A percentile compares a stretch with the other conserved stretches of the same genome.
These are phyloP conservation scores for Ornithoptera alexandrae DNA, from an alignment of 2,888 invertebrate species.

Conservation along the genomic window DNA sequence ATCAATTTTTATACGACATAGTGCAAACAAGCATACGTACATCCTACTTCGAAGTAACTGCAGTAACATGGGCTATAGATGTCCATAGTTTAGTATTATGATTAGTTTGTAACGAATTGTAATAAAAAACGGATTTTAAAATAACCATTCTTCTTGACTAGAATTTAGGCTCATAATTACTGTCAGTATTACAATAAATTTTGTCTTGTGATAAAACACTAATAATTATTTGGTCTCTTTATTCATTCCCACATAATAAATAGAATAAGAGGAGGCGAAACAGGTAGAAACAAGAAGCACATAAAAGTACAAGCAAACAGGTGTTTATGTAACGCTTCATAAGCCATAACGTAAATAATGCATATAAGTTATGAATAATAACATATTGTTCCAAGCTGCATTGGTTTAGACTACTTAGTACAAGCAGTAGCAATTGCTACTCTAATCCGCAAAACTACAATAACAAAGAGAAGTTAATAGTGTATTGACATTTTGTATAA, in stretches of 20 bases:
- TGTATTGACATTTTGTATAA: constrained; percentile 11
- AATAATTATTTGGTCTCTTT: not conserved
- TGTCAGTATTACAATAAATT: not conserved
- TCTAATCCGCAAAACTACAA: constrained; percentile 4
- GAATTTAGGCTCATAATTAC: not conserved
- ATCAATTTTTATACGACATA: not conserved
- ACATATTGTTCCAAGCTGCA: constrained; percentile 32
- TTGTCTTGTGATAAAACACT: not conserved
- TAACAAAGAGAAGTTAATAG: constrained; percentile 5
- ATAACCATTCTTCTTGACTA: not conserved
- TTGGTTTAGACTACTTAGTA: constrained; percentile 30
- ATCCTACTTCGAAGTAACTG: not conserved
- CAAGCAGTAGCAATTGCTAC: constrained; percentile 8
- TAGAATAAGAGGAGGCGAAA: not conserved
- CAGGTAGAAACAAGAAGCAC: not conserved
- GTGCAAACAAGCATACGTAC: not conserved
- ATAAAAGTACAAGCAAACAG: constrained; percentile 3
- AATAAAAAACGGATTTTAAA: not conserved
- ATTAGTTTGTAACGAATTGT: not conserved
- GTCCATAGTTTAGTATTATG: too few relatives aligned
- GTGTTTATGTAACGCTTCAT: constrained; percentile 50
- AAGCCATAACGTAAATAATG: constrained; percentile 50
- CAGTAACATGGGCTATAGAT: not conserved
- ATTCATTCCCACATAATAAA: not conserved
- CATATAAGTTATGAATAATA: constrained; percentile 49